Evolutionary conservation across 2,797 vertebrate genomes (phyloP), one percentile per base, ranked within the genome.

Genomic region (Pyrocephalus nanus): DNA sequence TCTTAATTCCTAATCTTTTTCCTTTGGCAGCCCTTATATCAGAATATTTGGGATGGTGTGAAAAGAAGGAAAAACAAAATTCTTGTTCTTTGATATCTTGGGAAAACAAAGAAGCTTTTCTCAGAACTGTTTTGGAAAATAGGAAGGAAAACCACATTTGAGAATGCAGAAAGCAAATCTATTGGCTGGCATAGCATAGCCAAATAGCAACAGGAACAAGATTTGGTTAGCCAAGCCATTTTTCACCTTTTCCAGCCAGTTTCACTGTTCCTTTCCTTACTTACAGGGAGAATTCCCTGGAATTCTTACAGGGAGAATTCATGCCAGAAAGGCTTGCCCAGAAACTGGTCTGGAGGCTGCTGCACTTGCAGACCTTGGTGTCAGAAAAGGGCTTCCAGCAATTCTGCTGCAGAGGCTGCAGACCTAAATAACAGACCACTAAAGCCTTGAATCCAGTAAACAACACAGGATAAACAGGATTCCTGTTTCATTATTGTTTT

Each of bases 171-270:
- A 93, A 93, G 34, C 13, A 93, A 88, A 79, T 69, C 38, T 11
- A 76, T 12, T 64, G 71, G 30, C 50, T 90, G 79, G 70, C 54
- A 88, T 3, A 62, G 45, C 27, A 66, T 0, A 45, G 25, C 27
- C 54, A 80, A 92, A 90, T 27, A 90, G 76, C 42, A 79, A 91
- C 15, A 83, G 74, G 36, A 88, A 19, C 6, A 86, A 67, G 62
- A 81, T 88, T 53, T 73, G 83, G 58, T 81, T 92, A 66, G 74
- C 81, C 86, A 95, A 89, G 34, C 32, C 14, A 51, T 85, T 93
- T 88, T 93, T 69, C 93, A 96, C 92, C 81, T 96, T 92, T 94
- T 92, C 64, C 94, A 95, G 75, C 3, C 57, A 71, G 32, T 91
- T 94, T 91, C 45, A 61, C n/a, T 38, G 40, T 79, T 94, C 61